A percentile compares a stretch with the other conserved stretches of the same genome.
phyloP scores from a whole-genome alignment of 2,888 invertebrate species.

The Nemoura dubitans region DNA sequence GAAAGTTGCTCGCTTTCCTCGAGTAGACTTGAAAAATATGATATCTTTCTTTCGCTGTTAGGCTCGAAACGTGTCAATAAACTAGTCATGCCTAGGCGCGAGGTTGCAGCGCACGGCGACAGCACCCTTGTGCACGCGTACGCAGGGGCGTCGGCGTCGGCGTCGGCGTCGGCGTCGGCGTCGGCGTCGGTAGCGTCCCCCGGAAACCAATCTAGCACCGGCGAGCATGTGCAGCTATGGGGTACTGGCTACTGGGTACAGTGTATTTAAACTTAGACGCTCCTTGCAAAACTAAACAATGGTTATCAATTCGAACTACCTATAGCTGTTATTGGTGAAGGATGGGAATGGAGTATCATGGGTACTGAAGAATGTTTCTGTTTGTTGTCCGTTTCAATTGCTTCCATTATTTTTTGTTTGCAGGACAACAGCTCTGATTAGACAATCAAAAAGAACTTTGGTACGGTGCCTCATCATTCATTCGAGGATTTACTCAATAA shows the following conservation, averaged over 20 bases:
- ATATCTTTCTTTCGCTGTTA: slow-evolving; percentile 9
- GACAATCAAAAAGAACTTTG: background rate
- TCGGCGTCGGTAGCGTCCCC: too few species aligned
- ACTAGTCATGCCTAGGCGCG: slow-evolving; percentile 13
- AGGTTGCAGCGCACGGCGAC: background rate
- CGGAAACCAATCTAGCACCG: background rate
- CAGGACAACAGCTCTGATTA: too few species aligned
- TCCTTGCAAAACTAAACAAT: too few species aligned
- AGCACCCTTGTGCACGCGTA: background rate
- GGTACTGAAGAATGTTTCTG: too few species aligned
- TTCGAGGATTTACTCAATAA: background rate
- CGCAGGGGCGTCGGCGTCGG: background rate
- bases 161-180: background rate
- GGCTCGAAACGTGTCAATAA: background rate
- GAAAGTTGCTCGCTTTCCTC: background rate
- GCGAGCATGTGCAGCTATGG: background rate
- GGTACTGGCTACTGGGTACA: too few species aligned
- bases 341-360: too few species aligned
- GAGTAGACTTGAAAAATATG: slow-evolving; percentile 26
- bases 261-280: too few species aligned
- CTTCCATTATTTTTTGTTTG: too few species aligned
- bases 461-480: background rate
- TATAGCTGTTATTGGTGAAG: too few species aligned
- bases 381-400: too few species aligned
- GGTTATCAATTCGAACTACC: too few species aligned